Evolutionary conservation across 2,888 invertebrate genomes (phyloP).

Genomic region (Ophion ventricosus): DNA sequence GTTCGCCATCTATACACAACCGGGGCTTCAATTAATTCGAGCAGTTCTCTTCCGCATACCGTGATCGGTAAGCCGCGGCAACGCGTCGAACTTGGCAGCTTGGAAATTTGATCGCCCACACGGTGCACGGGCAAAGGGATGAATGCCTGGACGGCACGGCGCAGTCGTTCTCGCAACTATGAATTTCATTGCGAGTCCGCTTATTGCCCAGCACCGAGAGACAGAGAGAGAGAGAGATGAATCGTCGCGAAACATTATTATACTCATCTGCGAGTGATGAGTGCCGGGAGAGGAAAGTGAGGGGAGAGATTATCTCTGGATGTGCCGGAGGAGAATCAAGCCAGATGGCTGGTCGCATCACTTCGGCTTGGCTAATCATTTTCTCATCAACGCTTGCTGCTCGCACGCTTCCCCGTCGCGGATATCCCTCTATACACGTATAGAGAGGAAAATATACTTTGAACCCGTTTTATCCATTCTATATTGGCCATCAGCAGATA

Average conservation of each 20-base stretch:
- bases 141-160: neutral
- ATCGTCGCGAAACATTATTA: slow-evolving; percentile 60
- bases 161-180: neutral
- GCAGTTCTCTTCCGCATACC: neutral
- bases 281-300: neutral
- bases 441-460: neutral
- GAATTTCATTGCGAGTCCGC: slow-evolving; percentile 45
- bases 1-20: neutral
- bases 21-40: neutral
- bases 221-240: too few relatives aligned
- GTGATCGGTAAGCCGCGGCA: neutral
- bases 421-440: slow-evolving; percentile 36
- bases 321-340: slow-evolving; percentile 60
- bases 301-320: slow-evolving; percentile 60
- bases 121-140: neutral
- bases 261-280: slow-evolving; percentile 33
- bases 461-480: neutral
- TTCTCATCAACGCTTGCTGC: slow-evolving; percentile 75
- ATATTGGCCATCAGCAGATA: neutral
- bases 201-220: slow-evolving; percentile 36
- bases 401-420: slow-evolving; percentile 51
- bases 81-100: neutral
- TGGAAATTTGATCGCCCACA: neutral
- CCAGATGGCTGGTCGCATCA: slow-evolving; percentile 67
- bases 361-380: slow-evolving; percentile 75